Conservation (phyloP, 30 jellyfish, hydroid and myxozoan species). For the Rhopilema esculentum region DNA sequence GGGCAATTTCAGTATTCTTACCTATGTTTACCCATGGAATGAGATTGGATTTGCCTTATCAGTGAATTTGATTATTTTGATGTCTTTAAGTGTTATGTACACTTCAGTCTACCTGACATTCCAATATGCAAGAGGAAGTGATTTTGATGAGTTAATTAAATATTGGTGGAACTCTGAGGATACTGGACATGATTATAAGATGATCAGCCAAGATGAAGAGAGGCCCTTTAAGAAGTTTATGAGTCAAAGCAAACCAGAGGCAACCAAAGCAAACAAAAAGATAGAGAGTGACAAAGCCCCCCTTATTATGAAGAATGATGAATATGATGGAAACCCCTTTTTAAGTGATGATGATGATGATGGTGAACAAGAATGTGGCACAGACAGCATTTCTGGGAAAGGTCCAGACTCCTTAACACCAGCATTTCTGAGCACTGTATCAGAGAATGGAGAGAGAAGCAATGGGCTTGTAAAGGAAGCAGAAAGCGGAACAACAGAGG, state of each 20-base stretch:
- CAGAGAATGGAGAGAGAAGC: constrained; percentile 2
- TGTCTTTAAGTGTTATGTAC: constrained; percentile 47
- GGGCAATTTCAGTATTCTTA: constrained; percentile 44
- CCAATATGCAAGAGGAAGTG: constrained; percentile 54
- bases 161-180: constrained; percentile 28
- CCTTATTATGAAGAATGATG: neutral
- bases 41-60: constrained; percentile 65
- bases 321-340: constrained; percentile 12
- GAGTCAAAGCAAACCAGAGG: neutral
- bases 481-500: neutral
- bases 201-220: constrained; percentile 47
- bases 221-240: constrained; percentile 51
- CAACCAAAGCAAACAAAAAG: neutral
- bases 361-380: neutral
- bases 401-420: constrained; percentile 21
- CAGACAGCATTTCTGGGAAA: neutral
- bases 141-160: constrained; percentile 54
- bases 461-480: neutral
- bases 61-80: constrained; percentile 32
- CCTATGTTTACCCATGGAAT: constrained; percentile 64
- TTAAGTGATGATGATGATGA: constrained; percentile 15
- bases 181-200: constrained; percentile 17
- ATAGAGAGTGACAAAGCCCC: neutral
- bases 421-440: neutral
- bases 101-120: constrained; percentile 41